These are phyloP conservation scores for Hirundo rustica DNA, from an alignment of 2,797 vertebrate species.

Conservation along the genomic window DNA sequence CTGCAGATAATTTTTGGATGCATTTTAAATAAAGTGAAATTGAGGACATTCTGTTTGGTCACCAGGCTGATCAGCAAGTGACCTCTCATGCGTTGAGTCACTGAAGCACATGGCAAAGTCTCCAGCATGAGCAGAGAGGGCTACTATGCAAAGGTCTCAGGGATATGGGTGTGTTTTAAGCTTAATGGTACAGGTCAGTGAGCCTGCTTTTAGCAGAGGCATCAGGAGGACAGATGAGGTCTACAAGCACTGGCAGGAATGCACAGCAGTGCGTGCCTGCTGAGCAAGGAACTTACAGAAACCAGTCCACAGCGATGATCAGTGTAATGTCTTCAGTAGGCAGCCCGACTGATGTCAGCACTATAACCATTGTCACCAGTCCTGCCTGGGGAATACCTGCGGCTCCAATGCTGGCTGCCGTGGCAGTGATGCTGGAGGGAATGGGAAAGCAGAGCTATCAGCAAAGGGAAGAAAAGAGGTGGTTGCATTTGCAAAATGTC, in stretches of 20 bases:
- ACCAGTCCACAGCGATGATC: constrained; percentile 98
- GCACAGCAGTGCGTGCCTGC: neutral
- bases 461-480: neutral
- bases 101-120: neutral
- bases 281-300: constrained; percentile 88
- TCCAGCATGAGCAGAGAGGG: neutral
- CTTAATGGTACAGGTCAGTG: neutral
- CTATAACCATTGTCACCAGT: constrained; percentile 98
- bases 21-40: neutral
- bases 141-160: neutral
- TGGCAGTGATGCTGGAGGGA: constrained; percentile 90
- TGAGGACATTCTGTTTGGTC: neutral
- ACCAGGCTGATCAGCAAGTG: neutral
- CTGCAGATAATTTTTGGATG: neutral
- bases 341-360: constrained; percentile 96
- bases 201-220: neutral
- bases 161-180: neutral
- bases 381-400: constrained; percentile 98
- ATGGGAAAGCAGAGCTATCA: neutral
- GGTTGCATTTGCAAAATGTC: neutral
- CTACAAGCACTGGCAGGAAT: neutral
- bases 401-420: constrained; percentile 95
- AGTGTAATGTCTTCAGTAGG: constrained; percentile 96
- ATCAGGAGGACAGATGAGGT: fast-evolving
- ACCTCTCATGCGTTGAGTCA: neutral